A percentile compares a stretch with the other conserved stretches of the same genome.
Evolutionary conservation across 1,140 invertebrate species (phyloP).

Genomic region (Drosophila ercepeae): DNA sequence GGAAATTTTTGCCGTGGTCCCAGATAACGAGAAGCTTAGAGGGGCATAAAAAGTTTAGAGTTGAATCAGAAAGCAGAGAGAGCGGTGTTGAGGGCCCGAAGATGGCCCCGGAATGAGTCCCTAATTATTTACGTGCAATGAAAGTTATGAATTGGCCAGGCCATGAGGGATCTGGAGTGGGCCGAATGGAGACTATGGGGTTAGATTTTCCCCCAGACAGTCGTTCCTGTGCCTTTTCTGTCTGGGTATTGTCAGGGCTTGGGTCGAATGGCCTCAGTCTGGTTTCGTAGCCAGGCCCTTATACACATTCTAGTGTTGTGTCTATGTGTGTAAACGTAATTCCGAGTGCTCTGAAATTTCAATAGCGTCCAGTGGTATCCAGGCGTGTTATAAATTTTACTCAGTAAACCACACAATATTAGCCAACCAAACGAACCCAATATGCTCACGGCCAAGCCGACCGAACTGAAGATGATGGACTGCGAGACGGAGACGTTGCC

Average conservation of each 20-base stretch:
- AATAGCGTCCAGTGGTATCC: conserved; percentile 13
- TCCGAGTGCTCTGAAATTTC: conserved; percentile 35
- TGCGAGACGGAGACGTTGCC: conserved; percentile 27
- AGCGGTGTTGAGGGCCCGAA: conserved; percentile 19
- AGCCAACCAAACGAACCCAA: not conserved
- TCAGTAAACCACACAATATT: not conserved
- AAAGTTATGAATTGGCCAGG: conserved; percentile 36
- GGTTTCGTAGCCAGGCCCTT: conserved; percentile 13
- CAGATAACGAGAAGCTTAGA: conserved; percentile 5
- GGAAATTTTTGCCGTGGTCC: not conserved
- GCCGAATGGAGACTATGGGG: not conserved
- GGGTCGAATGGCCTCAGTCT: conserved; percentile 6
- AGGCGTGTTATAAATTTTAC: conserved; percentile 20
- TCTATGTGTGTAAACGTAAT: conserved; percentile 28
- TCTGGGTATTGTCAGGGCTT: not conserved
- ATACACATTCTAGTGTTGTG: conserved; percentile 42
- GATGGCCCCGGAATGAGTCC: conserved; percentile 31
- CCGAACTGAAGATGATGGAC: conserved; percentile 45
- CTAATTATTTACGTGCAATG: conserved; percentile 62
- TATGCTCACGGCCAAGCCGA: conserved; percentile 54
- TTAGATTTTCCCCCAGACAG: not conserved
- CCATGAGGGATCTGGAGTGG: not conserved
- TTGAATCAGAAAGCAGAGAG: conserved; percentile 32
- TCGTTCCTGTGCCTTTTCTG: conserved; percentile 16
- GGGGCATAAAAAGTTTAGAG: conserved; percentile 64